These are phyloP conservation scores for Cerceris rybyensis DNA, from an alignment of 2,888 invertebrate species.

Conservation along the genomic window DNA sequence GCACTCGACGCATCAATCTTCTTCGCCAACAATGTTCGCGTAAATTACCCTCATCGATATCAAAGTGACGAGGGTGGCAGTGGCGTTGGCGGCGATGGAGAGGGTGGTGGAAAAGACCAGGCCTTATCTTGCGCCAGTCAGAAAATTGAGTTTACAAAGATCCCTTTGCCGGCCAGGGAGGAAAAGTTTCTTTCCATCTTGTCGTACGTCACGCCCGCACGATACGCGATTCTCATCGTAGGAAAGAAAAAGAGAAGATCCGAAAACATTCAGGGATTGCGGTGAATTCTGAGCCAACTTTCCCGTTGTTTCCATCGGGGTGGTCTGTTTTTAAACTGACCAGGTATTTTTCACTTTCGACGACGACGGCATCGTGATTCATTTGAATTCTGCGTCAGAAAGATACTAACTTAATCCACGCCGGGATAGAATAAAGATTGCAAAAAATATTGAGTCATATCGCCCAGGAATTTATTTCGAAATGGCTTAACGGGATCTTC, in stretches of 20 bases:
- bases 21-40: constrained; percentile 78
- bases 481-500: too few species aligned
- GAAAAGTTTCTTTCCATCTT: constrained; percentile 20
- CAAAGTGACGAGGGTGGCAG: constrained; percentile 72
- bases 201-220: constrained; percentile 35
- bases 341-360: too few species aligned
- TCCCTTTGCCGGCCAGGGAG: constrained; percentile 30
- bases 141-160: constrained; percentile 74
- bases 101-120: constrained; percentile 59
- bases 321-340: too few species aligned
- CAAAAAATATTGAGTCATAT: too few species aligned
- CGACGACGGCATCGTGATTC: too few species aligned
- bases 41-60: constrained; percentile 81
- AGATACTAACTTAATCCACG: too few species aligned
- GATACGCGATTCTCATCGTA: background rate
- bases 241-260: background rate
- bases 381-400: too few species aligned
- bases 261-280: too few species aligned
- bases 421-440: too few species aligned
- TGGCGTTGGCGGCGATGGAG: constrained; percentile 41
- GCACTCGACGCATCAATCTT: constrained; percentile 80
- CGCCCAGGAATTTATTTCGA: too few species aligned
- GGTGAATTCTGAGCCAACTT: too few species aligned
- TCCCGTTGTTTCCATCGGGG: too few species aligned
- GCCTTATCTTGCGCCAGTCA: constrained; percentile 71